Base-by-base conservation (phyloP, 2,797 vertebrate genomes). In the Garrulus glandarius region DNA sequence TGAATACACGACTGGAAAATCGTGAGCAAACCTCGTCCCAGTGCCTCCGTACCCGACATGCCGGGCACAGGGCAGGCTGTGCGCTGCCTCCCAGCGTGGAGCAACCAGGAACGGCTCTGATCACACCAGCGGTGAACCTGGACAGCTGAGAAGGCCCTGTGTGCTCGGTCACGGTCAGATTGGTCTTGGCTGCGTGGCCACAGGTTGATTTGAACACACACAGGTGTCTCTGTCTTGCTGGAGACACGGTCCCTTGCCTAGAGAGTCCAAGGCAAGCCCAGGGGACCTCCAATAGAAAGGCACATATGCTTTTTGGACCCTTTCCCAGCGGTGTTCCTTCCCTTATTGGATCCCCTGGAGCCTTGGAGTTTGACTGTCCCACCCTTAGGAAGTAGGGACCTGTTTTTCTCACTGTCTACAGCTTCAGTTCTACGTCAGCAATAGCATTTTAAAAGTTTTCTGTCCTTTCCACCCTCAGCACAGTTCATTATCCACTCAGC, bases 21-120 rank as follows among this genome's bases (percentile, higher is more conserved):
- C 1, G 15, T 0, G 2, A 41, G 19, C 37, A 7, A 34, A 4
- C 27, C 4, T 5, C 26, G 2, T 15, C 27, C 1, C 6, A 3
- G n/a, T 5, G 41, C 46, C 50, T 26, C 18, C 20, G 36, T 1
- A 0, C 20, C 57, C 32, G 9, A 60, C 64, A 41, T 4, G 13
- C 36, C 3, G 3, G 52, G 29, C 52, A 36, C 47, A 8, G 74
- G 27, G 27, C 67, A 1, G 4, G 53, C 71, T 43, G 27, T 2
- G 65, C 60, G 29, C 46, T 43, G n/a, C 39, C 24, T 29, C 57
- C 26, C 17, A 6, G 63, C 6, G 4, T 11, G 64, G 27, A 63
- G 67, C 37, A 37, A 17, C 11, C 18, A 10, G 23, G 46, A 29
- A 39, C 4, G 57, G 32, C 29, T 84, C 57, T 20, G 57, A 11